A percentile compares a stretch with the other conserved stretches of the same genome.
Conservation (phyloP, 2,113 vertebrate genomes). For the Macheiramphus alcinus region DNA sequence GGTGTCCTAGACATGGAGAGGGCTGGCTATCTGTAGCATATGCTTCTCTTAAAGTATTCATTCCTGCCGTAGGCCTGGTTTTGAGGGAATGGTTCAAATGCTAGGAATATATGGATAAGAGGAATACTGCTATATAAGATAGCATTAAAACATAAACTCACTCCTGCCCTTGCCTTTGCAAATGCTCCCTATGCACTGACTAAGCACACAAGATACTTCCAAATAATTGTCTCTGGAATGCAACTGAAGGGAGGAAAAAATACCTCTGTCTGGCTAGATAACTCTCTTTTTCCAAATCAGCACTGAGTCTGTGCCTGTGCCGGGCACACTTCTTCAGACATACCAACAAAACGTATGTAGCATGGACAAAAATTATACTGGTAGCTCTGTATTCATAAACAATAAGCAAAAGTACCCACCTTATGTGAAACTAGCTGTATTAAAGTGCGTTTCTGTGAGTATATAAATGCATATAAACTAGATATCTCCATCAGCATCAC, state of each 20-base stretch:
- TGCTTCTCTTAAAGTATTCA: neutral
- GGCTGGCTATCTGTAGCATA: neutral
- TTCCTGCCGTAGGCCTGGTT: neutral
- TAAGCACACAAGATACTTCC: neutral
- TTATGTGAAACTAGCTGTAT: neutral
- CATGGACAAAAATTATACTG: neutral
- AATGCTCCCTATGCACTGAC: neutral
- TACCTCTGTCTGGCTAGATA: neutral
- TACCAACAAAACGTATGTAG: neutral
- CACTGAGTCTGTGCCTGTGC: neutral
- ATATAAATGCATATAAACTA: neutral
- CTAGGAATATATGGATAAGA: neutral
- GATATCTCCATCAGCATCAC: neutral
- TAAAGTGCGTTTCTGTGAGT: neutral
- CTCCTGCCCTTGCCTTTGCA: neutral
- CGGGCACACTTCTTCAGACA: neutral
- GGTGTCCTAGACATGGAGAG: neutral
- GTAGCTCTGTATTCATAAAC: neutral
- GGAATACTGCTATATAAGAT: neutral
- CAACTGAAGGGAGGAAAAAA: neutral
- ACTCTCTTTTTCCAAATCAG: neutral
- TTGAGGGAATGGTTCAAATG: neutral
- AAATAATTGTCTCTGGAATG: neutral
- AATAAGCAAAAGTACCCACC: neutral
- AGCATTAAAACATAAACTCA: neutral